Evolutionary conservation across 2,888 invertebrate genomes (phyloP).

Genomic region (Pristionchus entomophagus): DNA sequence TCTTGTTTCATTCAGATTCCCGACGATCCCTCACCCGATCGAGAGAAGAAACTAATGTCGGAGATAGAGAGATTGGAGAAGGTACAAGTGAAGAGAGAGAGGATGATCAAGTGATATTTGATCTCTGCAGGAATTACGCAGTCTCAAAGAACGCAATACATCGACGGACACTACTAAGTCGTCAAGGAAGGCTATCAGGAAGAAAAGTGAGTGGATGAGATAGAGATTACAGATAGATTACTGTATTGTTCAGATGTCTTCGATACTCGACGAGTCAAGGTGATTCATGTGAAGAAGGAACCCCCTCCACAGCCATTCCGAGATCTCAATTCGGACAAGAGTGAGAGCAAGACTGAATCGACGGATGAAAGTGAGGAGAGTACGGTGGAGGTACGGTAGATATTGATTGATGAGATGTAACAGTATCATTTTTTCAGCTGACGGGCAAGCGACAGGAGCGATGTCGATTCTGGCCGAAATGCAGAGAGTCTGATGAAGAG

Average conservation of each 20-base stretch:
- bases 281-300: constrained; percentile 30
- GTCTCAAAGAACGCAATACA: background rate
- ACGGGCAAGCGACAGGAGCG: constrained; percentile 3
- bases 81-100: background rate
- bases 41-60: constrained; percentile 18
- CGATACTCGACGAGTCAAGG: constrained; percentile 13
- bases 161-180: constrained; percentile 1
- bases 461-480: constrained; percentile 46
- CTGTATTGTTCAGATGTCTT: background rate
- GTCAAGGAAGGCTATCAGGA: background rate
- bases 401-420: background rate
- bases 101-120: background rate
- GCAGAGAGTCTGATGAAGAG: constrained; percentile 7
- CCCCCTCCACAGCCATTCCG: background rate
- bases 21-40: constrained; percentile 20
- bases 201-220: background rate
- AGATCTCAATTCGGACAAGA: background rate
- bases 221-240: background rate
- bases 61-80: constrained; percentile 19
- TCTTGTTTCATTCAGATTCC: background rate
- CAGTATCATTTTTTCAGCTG: background rate
- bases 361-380: constrained; percentile 3
- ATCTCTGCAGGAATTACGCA: background rate
- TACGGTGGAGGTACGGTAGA: background rate
- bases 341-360: background rate